These are phyloP conservation scores for Drosophila sulfurigaster DNA, from an alignment of 1,140 invertebrate genomes.

Conservation along the genomic window DNA sequence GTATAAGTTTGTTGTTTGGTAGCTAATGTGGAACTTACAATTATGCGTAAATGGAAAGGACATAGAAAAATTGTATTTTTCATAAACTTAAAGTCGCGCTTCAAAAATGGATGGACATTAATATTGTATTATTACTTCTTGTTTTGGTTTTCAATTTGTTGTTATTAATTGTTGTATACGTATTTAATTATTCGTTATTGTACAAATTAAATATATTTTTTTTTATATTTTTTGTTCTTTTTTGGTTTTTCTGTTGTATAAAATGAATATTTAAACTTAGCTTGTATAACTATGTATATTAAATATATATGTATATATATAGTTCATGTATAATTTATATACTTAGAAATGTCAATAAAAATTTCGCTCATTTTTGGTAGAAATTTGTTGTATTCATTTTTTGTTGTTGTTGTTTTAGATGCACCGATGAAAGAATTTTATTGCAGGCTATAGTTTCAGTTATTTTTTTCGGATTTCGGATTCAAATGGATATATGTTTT, in stretches of 20 bases:
- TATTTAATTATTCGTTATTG: constrained; percentile 52
- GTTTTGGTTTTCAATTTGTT: constrained; percentile 34
- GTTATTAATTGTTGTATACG: constrained; percentile 16
- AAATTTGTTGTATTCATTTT: constrained; percentile 43
- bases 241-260: constrained; percentile 44
- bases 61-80: constrained; percentile 80
- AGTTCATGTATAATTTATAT: constrained; percentile 50
- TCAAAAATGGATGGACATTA: constrained; percentile 82
- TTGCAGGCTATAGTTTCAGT: constrained; percentile 51
- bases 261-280: constrained; percentile 66
- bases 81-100: constrained; percentile 71
- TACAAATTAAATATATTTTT: constrained; percentile 67
- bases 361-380: constrained; percentile 51
- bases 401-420: constrained; percentile 29
- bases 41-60: constrained; percentile 65
- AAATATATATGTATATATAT: constrained; percentile 58
- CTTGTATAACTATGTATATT: constrained; percentile 66
- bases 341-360: constrained; percentile 49
- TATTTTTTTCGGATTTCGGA: constrained; percentile 8
- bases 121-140: constrained; percentile 64
- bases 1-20: constrained; percentile 35
- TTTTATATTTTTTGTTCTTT: constrained; percentile 27
- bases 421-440: constrained; percentile 72
- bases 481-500: constrained; percentile 6
- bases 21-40: constrained; percentile 53